These are phyloP conservation scores for Sinotaia quadrata DNA, from an alignment of 2,888 invertebrate genomes.

Conservation along the genomic window DNA sequence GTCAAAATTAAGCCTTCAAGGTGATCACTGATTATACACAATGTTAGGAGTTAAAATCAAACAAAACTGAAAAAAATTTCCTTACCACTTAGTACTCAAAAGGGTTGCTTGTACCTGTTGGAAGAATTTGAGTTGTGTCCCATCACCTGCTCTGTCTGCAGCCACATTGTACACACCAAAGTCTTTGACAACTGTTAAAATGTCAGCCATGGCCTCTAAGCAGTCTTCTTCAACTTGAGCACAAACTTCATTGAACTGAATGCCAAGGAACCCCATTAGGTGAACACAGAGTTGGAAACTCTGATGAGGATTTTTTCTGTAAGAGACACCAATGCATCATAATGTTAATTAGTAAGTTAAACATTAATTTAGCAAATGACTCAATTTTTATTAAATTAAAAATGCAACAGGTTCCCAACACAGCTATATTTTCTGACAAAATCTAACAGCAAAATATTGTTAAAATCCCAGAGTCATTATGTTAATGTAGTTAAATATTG, in stretches of 20 bases:
- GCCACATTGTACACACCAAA: conserved; percentile 1
- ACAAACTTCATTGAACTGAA: not conserved
- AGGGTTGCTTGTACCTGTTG: not conserved
- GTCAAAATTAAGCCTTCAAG: too few relatives aligned
- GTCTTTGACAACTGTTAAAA: not conserved
- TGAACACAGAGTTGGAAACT: not conserved
- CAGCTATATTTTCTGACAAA: too few relatives aligned
- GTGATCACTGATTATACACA: too few relatives aligned
- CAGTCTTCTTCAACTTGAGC: not conserved
- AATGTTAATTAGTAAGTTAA: too few relatives aligned
- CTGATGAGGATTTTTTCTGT: not conserved
- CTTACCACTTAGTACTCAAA: not conserved
- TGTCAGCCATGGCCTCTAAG: not conserved
- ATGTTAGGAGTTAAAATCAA: too few relatives aligned
- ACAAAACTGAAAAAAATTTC: too few relatives aligned
- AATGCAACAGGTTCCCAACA: too few relatives aligned
- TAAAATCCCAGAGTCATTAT: too few relatives aligned
- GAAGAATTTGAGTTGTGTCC: conserved; percentile 1
- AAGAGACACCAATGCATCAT: not conserved
- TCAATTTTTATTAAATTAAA: too few relatives aligned
- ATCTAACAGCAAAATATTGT: too few relatives aligned
- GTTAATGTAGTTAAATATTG: too few relatives aligned
- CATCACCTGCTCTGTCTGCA: not conserved
- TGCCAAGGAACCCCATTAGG: not conserved
- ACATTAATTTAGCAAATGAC: too few relatives aligned